Conservation (phyloP, 2,113 vertebrate species). For the Actenoides hombroni region DNA sequence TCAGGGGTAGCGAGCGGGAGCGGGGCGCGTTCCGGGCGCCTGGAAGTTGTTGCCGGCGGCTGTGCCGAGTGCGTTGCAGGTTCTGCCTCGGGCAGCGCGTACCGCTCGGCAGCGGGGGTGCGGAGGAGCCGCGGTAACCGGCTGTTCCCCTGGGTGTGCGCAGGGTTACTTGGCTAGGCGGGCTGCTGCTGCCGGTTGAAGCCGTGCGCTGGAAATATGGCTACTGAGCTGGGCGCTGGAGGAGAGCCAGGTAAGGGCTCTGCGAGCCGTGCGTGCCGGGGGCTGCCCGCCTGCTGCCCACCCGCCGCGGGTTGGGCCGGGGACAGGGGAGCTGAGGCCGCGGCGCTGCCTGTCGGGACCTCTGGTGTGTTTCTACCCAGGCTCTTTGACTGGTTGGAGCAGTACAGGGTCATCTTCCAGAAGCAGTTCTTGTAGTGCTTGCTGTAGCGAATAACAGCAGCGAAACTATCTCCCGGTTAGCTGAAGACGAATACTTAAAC, state of each 20-base stretch:
- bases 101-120: no score
- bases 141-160: rapidly evolving
- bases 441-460: rapidly evolving
- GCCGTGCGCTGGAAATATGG: rapidly evolving
- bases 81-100: no score
- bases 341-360: background rate
- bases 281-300: background rate
- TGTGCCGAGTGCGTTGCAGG: no score
- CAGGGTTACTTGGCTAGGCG: no score
- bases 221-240: background rate
- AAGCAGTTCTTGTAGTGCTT: background rate
- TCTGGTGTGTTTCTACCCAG: rapidly evolving
- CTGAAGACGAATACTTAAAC: background rate
- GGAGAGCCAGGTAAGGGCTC: background rate
- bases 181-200: background rate
- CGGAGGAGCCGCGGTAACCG: background rate
- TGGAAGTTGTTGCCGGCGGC: no score
- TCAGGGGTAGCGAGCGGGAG: no score
- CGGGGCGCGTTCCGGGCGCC: rapidly evolving
- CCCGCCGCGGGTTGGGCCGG: rapidly evolving
- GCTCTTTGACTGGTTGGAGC: background rate
- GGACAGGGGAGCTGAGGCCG: background rate
- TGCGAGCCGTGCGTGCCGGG: no score
- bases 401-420: rapidly evolving
- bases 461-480: no score